Conservation (phyloP, 2,797 vertebrate genomes). For the Microctenopoma steveboyesi region DNA sequence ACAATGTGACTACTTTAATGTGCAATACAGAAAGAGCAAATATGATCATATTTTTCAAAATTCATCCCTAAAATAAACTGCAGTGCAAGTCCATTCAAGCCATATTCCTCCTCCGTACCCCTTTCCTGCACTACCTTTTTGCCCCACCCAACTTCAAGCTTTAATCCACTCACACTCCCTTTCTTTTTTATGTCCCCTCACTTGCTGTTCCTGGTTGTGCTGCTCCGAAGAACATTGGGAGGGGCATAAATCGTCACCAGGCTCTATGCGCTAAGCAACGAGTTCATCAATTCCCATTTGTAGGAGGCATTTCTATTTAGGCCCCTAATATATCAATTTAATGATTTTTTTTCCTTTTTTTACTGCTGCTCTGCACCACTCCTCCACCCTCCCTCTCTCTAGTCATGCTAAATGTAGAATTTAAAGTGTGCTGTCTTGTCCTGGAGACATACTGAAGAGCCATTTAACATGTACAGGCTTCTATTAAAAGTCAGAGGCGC, state of each 20-base stretch:
- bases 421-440: constrained; percentile 63
- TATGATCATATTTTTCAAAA: constrained; percentile 20
- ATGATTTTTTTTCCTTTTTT: constrained; percentile 67
- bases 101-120: constrained; percentile 55
- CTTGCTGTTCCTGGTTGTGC: constrained; percentile 58
- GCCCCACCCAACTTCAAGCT: constrained; percentile 37
- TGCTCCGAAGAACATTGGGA: constrained; percentile 72
- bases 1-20: not conserved
- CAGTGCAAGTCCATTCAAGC: constrained; percentile 53
- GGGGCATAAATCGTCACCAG: constrained; percentile 60
- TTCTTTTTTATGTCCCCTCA: constrained; percentile 27
- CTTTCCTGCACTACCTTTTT: constrained; percentile 37
- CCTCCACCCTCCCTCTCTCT: constrained; percentile 31
- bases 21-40: constrained; percentile 4
- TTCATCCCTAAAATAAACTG: constrained; percentile 64
- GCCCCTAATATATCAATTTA: constrained; percentile 84
- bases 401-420: constrained; percentile 71
- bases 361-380: constrained; percentile 31
- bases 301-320: constrained; percentile 84
- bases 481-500: constrained; percentile 49
- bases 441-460: constrained; percentile 38
- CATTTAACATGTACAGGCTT: constrained; percentile 64
- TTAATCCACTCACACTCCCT: constrained; percentile 49
- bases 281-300: constrained; percentile 86
- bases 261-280: constrained; percentile 74